These are phyloP conservation scores for Gopherus evgoodei DNA, from an alignment of 2,113 vertebrate genomes.

Conservation along the genomic window DNA sequence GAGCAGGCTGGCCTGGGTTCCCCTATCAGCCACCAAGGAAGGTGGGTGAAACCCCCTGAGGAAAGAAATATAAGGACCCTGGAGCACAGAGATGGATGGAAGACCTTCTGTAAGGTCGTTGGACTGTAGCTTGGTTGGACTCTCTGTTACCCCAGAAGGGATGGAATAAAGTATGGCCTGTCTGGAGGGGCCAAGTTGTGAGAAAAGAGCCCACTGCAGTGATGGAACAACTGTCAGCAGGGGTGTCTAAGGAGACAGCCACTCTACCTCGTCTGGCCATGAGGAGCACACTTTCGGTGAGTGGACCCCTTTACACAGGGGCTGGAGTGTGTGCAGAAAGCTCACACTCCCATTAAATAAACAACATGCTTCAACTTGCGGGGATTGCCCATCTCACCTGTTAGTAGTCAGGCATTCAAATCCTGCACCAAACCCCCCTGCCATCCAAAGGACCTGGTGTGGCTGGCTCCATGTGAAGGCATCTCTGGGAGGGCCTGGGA, in stretches of 20 bases:
- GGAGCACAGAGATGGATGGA: neutral
- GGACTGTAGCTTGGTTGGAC: neutral
- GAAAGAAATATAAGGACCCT: neutral
- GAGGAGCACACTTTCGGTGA: neutral
- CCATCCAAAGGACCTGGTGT: neutral
- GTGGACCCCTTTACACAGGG: neutral
- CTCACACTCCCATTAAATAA: neutral
- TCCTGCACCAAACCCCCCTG: neutral
- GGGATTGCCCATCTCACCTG: neutral
- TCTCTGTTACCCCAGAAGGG: neutral
- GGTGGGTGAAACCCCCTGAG: neutral
- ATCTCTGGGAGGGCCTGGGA: neutral
- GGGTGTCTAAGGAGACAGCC: neutral
- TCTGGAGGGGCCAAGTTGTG: neutral
- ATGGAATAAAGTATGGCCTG: neutral
- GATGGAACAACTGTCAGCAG: neutral
- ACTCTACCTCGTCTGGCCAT: neutral
- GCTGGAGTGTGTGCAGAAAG: fast-evolving
- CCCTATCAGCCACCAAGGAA: neutral
- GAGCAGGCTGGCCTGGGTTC: neutral
- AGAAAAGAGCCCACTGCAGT: neutral
- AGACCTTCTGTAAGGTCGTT: neutral
- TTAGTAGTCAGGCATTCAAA: neutral
- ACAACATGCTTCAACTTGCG: neutral
- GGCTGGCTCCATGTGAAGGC: neutral